Conservation (phyloP, 2,888 invertebrate genomes). For the Pandemis corylana region DNA sequence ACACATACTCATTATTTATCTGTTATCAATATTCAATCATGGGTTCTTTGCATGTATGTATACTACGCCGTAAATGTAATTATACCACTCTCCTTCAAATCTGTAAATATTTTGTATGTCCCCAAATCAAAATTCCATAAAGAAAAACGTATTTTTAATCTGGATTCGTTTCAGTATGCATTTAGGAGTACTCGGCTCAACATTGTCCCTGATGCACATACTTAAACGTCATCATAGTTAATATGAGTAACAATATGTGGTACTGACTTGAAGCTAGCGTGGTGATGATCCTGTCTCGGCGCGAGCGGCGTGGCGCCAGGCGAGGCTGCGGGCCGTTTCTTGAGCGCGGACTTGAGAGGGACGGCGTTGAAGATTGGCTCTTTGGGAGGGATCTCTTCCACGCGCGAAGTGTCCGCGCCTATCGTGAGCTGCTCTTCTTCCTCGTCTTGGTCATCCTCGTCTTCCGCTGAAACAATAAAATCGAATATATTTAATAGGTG, state of each 20-base stretch:
- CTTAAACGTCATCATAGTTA: neutral
- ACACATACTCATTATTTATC: neutral
- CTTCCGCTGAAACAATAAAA: conserved; percentile 64
- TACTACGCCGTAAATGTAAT: neutral
- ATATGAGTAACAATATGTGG: neutral
- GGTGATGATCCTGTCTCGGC: conserved; percentile 89
- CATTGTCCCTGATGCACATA: neutral
- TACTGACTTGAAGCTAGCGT: conserved; percentile 92
- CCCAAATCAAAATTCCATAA: neutral
- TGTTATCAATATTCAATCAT: neutral
- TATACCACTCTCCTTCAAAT: neutral
- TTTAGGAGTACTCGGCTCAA: neutral
- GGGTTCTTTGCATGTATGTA: neutral
- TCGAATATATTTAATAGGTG: neutral
- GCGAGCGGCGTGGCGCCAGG: conserved; percentile 83
- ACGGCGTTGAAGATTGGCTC: conserved; percentile 96
- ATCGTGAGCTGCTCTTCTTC: conserved; percentile 87
- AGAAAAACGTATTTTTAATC: neutral
- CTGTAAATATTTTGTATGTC: neutral
- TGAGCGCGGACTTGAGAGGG: conserved; percentile 96
- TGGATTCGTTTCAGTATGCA: neutral
- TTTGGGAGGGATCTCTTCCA: conserved; percentile 97
- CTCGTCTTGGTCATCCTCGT: conserved; percentile 87
- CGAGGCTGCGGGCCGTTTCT: conserved; percentile 92
- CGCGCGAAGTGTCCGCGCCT: conserved; percentile 90